Base-by-base conservation (phyloP, 1,140 invertebrate species). In the Aporrectodea caliginosa region DNA sequence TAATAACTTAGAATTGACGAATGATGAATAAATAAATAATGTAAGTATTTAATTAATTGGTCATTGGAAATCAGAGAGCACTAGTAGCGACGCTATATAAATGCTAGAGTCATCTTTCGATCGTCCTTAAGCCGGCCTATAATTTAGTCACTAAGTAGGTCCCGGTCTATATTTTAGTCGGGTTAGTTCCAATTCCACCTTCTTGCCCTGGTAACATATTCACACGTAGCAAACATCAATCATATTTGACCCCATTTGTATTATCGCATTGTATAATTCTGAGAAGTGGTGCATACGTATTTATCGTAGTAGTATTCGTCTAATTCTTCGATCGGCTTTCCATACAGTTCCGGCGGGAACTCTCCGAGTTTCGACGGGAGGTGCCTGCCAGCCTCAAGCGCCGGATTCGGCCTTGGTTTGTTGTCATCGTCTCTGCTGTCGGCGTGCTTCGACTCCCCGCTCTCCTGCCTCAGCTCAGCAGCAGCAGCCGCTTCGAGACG, bases 281-380 rank as follows among this genome's bases (percentile, higher is more conserved):
- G 12, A 73, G 30, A 31, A 33, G 14, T 6, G 31, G 14, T n/a
- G 29, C 78, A 34, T n/a, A 87, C 87, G 83, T 86, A 84, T 81
- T 87, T 84, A 77, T 86, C 84, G 73, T 85, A 82, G 80, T 88
- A 88, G 80, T 83, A 88, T 75, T 86, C 85, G 80, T 88, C 88
- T 43, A 88, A 81, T 75, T 88, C 88, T 77, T 87, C 87, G 35
- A 88, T 78, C 0, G 88, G 87, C 76, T 82, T 82, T 16, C 85
- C 87, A 1, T 83, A 82, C 43, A 84, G 84, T 74, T 85, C 83
- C 2, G 73, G 71, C 22, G 84, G 84, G 75, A 87, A 85, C 35
- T 86, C 85, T 33, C 85, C 84, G 27, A 87, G 75, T 6, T 82
- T 84, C 12, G 84, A 84, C 1, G 87, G 87, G 16, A 88, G 81